These are phyloP conservation scores for Encarsia formosa DNA, from an alignment of 2,888 invertebrate genomes.

Conservation along the genomic window DNA sequence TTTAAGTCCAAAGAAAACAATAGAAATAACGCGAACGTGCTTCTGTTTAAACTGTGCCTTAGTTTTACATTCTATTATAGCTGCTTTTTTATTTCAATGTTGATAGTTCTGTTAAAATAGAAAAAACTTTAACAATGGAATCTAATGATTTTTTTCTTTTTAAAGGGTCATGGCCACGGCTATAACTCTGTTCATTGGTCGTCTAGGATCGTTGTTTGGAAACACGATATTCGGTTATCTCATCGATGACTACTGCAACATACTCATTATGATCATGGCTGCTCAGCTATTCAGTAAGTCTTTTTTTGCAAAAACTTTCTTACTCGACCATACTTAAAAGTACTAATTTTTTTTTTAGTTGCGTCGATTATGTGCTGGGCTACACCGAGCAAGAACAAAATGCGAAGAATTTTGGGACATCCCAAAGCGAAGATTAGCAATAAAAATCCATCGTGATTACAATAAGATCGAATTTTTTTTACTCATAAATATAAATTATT, in stretches of 20 bases:
- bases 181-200: conserved; percentile 61
- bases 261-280: conserved; percentile 62
- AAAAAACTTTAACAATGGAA: too few species aligned
- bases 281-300: conserved; percentile 67
- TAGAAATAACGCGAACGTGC: too few species aligned
- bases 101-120: too few species aligned
- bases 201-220: conserved; percentile 70
- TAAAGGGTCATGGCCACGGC: conserved; percentile 25
- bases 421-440: neutral
- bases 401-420: conserved; percentile 17
- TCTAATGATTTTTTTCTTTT: too few species aligned
- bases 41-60: too few species aligned
- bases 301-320: neutral
- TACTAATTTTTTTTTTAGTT: conserved; percentile 9
- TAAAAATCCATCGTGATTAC: too few species aligned
- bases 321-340: neutral
- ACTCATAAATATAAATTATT: too few species aligned
- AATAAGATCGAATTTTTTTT: too few species aligned
- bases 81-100: too few species aligned
- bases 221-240: conserved; percentile 73
- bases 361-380: conserved; percentile 13
- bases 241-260: conserved; percentile 71
- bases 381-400: conserved; percentile 15
- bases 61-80: too few species aligned
- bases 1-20: too few species aligned